Base-by-base conservation (phyloP, 2,113 vertebrate genomes). In the Hassar affinis region DNA sequence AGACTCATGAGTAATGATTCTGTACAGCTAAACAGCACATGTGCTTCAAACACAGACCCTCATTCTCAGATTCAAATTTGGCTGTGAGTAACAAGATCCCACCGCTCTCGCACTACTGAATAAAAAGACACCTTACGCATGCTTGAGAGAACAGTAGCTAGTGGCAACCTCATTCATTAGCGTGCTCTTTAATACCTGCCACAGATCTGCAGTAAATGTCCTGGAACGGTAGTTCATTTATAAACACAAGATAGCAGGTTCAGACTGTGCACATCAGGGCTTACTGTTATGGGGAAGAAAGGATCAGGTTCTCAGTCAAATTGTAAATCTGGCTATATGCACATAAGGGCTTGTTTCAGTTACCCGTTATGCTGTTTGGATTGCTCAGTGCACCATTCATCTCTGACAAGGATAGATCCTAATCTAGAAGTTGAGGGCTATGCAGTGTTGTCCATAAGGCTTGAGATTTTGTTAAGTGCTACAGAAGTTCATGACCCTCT, bases 81-180 rank as follows among this genome's bases (percentile, higher is more conserved):
- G 86, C 88, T 88, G 83, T 81, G 51, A 85, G 91, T 87, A 90
- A 91, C 88, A 87, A 1, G 89, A 93, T 92, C 88, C 89, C 79
- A 74, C 42, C 79, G 62, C 90, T 90, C 87, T 82, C 84, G 85
- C 79, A 54, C 68, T 18, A 49, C 45, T 42, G 78, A 66, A 85
- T 86, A 84, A 79, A 87, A 87, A 90, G 87, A 88, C 59, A 83
- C 89, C 84, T 88, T 89, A 89, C 79, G n/a, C 86, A 90, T 76
- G 91, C 92, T 91, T 92, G 88, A 89, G 82, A 90, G 91, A 93
- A 89, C 91, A 92, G 92, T 94, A 93, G 93, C 93, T 93, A 94
- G 91, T 91, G 89, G 93, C 91, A 93, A 94, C 92, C 92, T 92
- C 88, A 88, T 93, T 93, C 91, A 92, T 93, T 92, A 93, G 91